Evolutionary conservation across 1,140 invertebrate species (phyloP).

Genomic region (Diabrotica virgifera): DNA sequence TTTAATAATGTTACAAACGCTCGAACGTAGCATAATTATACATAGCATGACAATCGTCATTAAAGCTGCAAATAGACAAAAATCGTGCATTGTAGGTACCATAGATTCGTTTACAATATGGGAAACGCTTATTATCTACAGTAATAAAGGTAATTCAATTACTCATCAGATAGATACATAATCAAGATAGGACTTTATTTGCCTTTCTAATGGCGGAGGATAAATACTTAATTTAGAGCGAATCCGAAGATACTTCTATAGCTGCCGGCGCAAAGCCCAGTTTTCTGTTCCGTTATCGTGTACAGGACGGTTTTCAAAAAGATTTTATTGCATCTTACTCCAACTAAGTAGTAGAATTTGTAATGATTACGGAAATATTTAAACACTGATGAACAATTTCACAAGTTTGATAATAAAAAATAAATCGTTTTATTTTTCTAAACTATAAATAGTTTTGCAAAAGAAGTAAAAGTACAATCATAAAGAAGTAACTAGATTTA

Average conservation of each 20-base stretch:
- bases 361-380: too few species aligned
- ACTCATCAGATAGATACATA: slow-evolving; percentile 12
- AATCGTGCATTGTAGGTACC: neutral
- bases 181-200: slow-evolving; percentile 12
- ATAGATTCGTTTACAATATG: slow-evolving; percentile 3
- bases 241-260: slow-evolving; percentile 1
- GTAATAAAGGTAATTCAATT: slow-evolving; percentile 11
- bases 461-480: too few species aligned
- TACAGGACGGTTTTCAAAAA: neutral
- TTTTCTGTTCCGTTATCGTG: neutral
- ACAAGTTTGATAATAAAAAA: too few species aligned
- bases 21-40: neutral
- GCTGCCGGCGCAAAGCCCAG: neutral
- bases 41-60: neutral
- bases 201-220: slow-evolving; percentile 6
- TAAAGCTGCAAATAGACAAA: neutral
- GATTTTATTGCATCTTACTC: too few species aligned
- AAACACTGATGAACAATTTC: too few species aligned
- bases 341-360: too few species aligned
- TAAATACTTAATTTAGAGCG: slow-evolving; percentile 14
- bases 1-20: neutral
- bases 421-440: too few species aligned
- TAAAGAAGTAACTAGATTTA: too few species aligned
- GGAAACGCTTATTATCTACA: slow-evolving; percentile 1
- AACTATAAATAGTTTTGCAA: too few species aligned